Percentiles rank a stretch among this genome's conserved stretches.
Evolutionary conservation across 2,113 vertebrate genomes (phyloP).

Genomic region (Elachura formosa): DNA sequence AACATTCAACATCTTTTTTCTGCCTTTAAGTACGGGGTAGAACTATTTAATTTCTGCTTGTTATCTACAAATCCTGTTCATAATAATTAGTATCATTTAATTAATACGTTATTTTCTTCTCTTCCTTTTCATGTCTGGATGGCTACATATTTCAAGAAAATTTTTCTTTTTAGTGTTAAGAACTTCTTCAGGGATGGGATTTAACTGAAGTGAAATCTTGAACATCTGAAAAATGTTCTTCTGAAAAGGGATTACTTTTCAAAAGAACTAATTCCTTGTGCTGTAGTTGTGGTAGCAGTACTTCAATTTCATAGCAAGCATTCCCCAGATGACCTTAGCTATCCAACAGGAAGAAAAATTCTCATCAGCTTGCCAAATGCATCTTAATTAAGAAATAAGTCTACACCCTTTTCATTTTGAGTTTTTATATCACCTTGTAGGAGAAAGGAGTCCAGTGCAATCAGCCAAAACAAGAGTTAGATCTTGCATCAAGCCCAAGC

Average conservation of each 20-base stretch:
- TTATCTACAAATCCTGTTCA: not conserved
- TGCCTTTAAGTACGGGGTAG: not conserved
- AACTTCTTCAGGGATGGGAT: not conserved
- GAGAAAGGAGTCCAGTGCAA: not conserved
- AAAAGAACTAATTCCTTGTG: not conserved
- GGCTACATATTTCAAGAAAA: not conserved
- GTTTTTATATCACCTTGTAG: not conserved
- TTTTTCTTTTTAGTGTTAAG: not conserved
- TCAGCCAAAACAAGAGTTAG: not conserved
- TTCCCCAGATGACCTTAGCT: not conserved
- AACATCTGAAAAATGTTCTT: not conserved
- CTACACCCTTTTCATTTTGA: not conserved
- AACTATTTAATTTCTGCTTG: not conserved
- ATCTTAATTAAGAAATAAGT: not conserved
- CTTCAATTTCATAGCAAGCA: not conserved
- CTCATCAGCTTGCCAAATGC: not conserved
- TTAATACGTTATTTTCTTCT: not conserved
- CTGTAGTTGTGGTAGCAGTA: not conserved
- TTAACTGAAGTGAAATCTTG: not conserved
- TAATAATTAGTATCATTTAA: not conserved
- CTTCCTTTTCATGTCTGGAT: not conserved
- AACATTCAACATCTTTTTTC: not conserved
- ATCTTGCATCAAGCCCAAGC: not conserved
- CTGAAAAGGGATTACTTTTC: not conserved
- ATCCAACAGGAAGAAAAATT: not conserved